Evolutionary conservation across 2,888 invertebrate genomes (phyloP), one percentile per base, ranked within the genome.

Genomic region (Venustoraphidia nigricollis): DNA sequence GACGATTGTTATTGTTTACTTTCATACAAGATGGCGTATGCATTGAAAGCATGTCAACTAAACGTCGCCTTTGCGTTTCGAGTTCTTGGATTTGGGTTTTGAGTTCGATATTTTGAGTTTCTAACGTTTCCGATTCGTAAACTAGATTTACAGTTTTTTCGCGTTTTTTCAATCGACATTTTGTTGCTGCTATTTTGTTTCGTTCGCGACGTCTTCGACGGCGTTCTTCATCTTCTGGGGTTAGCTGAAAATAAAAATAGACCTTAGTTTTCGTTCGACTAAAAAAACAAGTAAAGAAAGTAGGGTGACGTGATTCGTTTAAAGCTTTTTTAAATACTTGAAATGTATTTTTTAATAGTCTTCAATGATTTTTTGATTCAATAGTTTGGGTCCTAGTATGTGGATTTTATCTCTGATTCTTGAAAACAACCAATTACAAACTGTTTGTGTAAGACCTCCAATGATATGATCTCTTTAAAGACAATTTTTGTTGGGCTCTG

Each of bases 121-220:
- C 90, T 52, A 91, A 68, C 45, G 81, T 79, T 66, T 90, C 90
- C 46, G 90, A 87, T 70, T 92, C 91, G 53, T 81, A 81, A 56
- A 90, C 84, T 56, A 92, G 70, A 62, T 89, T 89, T 57, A 82
- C 81, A 2, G 90, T 91, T 55, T 87, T 78, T 63, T 91, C 90
- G 38, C 92, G 82, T 66, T 93, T 93, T 76, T 93, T 93, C 74
- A 92, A 77, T 55, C 93, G 79, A 63, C 93, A 93, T 66, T 93
- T 93, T 10, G 93, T 93, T 50, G 93, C 93, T 46, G 93, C 93
- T 54, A 93, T 88, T 71, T 93, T 93, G 67, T 93, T 93, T 57
- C 92, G 75, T 67, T 93, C 93, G 59, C 93, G 79, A 60, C 93
- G 74, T 49, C 90, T 76, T 51, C 86, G 72, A 49, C 92, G 75